These are phyloP conservation scores for Blastomussa wellsi DNA, from an alignment of 92 coral and sea anemone genomes.

Conservation along the genomic window DNA sequence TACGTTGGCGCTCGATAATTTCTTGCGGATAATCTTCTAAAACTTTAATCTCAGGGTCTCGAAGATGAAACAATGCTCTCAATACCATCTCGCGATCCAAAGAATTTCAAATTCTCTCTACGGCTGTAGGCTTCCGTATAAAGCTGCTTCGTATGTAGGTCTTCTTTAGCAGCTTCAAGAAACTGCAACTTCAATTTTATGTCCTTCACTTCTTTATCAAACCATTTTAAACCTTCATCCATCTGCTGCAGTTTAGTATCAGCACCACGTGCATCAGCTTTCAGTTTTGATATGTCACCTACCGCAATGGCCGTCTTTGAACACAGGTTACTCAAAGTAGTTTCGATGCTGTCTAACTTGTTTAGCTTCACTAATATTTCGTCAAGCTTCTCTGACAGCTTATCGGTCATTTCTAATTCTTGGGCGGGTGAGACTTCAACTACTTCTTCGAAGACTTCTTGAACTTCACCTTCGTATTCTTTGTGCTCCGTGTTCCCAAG, in stretches of 20 bases:
- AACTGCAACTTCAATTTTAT: background rate
- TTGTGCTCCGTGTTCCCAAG: background rate
- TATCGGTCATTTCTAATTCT: constrained; percentile 5
- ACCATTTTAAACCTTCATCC: constrained; percentile 19
- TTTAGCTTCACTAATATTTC: constrained; percentile 3
- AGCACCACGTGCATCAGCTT: constrained; percentile 1
- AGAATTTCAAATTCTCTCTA: constrained; percentile 17
- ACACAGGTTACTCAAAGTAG: background rate
- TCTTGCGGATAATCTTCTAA: constrained; percentile 31
- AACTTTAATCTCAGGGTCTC: background rate
- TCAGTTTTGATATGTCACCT: background rate
- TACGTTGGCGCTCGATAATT: constrained; percentile 21
- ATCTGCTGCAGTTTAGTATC: constrained; percentile 4
- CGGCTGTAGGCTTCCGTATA: constrained; percentile 16
- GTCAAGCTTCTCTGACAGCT: constrained; percentile 5
- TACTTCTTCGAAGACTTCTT: constrained; percentile 3
- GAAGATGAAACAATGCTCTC: constrained; percentile 22
- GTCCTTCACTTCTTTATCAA: background rate
- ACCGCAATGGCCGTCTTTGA: constrained; percentile 11
- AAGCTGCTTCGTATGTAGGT: constrained; percentile 8
- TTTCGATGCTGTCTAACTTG: constrained; percentile 20
- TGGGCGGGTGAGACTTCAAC: background rate
- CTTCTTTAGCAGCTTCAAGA: constrained; percentile 19
- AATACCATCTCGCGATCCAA: constrained; percentile 20
- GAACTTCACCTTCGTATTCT: constrained; percentile 2